phyloP scores from a whole-genome alignment of 1,140 invertebrate genomes.

The Vollenhovia emeryi region DNA sequence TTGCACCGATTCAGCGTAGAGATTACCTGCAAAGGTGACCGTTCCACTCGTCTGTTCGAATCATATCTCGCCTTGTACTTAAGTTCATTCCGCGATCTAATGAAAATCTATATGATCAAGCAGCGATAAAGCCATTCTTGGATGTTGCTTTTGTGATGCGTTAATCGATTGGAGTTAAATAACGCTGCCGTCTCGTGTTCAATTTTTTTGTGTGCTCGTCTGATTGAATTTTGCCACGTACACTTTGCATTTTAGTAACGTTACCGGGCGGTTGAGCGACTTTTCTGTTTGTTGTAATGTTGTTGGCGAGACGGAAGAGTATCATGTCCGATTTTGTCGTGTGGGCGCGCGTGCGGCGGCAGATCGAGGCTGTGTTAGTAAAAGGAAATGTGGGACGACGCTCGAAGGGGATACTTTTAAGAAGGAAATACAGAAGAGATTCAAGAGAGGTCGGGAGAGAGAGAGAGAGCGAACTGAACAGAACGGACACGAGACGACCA shows the following conservation, averaged over 20 bases:
- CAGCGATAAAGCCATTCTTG: conserved; percentile 17
- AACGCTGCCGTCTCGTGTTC: conserved; percentile 18
- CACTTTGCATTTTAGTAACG: conserved; percentile 13
- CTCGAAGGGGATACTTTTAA: conserved; percentile 56
- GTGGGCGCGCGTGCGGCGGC: conserved; percentile 84
- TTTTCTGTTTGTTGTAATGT: conserved; percentile 23
- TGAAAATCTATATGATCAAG: conserved; percentile 19
- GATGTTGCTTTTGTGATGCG: conserved; percentile 17
- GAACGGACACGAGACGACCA: not conserved
- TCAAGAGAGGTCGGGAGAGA: conserved; percentile 49
- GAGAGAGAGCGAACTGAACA: conserved; percentile 20
- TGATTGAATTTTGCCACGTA: conserved; percentile 7
- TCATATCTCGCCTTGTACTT: not conserved
- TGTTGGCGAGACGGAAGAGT: conserved; percentile 45
- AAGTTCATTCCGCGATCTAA: conserved; percentile 13
- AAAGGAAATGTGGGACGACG: conserved; percentile 63
- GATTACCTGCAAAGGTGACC: conserved; percentile 81
- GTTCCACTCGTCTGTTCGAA: conserved; percentile 56
- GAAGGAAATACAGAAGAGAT: conserved; percentile 58
- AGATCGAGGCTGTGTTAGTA: conserved; percentile 76
- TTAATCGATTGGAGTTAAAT: conserved; percentile 59
- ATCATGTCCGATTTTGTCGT: conserved; percentile 74
- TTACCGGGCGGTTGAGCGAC: not conserved
- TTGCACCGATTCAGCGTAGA: conserved; percentile 64
- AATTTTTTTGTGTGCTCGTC: conserved; percentile 55